Evolutionary conservation across 2,888 invertebrate genomes (phyloP).

Genomic region (Eupithecia exiguata): DNA sequence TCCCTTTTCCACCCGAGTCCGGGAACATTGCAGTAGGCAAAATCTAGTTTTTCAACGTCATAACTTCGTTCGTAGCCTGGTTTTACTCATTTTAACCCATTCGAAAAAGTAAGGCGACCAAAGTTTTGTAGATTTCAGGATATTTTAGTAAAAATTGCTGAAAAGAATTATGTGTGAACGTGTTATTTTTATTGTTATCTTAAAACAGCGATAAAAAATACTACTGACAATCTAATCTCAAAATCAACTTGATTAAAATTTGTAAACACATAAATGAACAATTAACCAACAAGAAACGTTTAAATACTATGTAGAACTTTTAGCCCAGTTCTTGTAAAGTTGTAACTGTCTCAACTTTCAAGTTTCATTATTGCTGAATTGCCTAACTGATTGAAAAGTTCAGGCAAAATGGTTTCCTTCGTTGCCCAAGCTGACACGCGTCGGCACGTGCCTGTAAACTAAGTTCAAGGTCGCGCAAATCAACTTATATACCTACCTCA

Average conservation of each 20-base stretch:
- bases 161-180: background rate
- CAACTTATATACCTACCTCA: conserved; percentile 57
- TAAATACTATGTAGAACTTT: background rate
- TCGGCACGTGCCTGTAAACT: background rate
- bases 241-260: background rate
- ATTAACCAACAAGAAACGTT: background rate
- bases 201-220: background rate
- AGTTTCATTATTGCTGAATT: background rate
- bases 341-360: background rate
- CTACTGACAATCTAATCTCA: background rate
- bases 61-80: background rate
- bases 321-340: background rate
- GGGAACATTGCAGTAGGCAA: background rate
- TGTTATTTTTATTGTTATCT: background rate
- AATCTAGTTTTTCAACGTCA: background rate
- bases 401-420: background rate
- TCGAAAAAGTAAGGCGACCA: background rate
- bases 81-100: background rate
- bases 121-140: background rate
- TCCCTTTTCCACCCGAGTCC: background rate
- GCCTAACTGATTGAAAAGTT: background rate
- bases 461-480: conserved; percentile 52
- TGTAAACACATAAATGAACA: background rate
- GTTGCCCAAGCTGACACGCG: background rate
- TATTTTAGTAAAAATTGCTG: background rate